phyloP scores from a whole-genome alignment of 2,888 invertebrate genomes.

The Beris chalybata region DNA sequence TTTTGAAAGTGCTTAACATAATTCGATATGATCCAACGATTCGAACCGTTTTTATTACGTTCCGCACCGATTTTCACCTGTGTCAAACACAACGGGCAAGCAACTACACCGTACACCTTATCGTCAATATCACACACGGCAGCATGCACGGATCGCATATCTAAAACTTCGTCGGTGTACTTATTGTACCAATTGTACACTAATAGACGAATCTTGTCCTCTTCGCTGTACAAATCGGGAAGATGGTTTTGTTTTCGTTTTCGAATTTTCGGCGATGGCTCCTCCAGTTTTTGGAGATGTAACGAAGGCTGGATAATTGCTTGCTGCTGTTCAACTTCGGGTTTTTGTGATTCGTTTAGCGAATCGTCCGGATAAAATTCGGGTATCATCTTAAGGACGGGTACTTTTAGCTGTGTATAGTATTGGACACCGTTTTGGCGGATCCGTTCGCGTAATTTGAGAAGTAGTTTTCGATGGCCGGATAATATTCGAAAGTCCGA shows the following conservation, averaged over 20 bases:
- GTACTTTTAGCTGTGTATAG: conserved; percentile 27
- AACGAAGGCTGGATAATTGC: conserved; percentile 4
- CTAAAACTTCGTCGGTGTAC: conserved; percentile 16
- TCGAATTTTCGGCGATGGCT: neutral
- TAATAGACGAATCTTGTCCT: conserved; percentile 28
- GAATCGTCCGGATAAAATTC: conserved; percentile 19
- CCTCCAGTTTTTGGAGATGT: neutral
- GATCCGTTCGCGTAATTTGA: conserved; percentile 29
- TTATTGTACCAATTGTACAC: conserved; percentile 31
- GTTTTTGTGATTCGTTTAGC: neutral
- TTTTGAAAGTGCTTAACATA: conserved; percentile 33
- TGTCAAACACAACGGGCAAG: conserved; percentile 18
- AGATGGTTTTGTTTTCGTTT: conserved; percentile 7
- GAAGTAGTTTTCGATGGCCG: conserved; percentile 24
- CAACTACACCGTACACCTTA: conserved; percentile 23
- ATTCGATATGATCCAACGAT: conserved; percentile 32
- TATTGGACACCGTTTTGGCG: conserved; percentile 27
- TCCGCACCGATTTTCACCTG: conserved; percentile 32
- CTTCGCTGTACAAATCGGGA: conserved; percentile 24
- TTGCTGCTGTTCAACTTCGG: neutral
- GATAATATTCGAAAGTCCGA: conserved; percentile 27
- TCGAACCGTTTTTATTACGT: conserved; percentile 30
- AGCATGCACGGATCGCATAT: conserved; percentile 6
- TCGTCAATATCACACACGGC: conserved; percentile 29
- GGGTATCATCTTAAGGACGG: conserved; percentile 14